Evolutionary conservation across 1,140 invertebrate species (phyloP).

Genomic region (Metaphire vulgaris): DNA sequence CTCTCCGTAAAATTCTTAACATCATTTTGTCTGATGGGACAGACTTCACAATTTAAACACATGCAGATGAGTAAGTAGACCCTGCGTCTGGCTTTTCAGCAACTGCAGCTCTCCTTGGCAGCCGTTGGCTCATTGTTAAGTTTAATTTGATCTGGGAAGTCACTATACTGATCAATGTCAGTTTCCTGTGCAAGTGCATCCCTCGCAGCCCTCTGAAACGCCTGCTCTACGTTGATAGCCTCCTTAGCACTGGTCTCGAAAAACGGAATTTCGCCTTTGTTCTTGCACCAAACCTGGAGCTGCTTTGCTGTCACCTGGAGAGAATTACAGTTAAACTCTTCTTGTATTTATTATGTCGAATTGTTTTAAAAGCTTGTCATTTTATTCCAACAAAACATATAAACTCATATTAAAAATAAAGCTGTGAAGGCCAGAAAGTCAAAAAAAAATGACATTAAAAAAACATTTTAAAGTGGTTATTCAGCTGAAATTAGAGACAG

Average conservation of each 20-base stretch:
- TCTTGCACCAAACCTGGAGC: slow-evolving; percentile 96
- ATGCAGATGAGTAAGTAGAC: neutral
- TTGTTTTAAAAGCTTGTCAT: no score
- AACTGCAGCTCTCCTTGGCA: neutral
- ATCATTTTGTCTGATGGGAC: no score
- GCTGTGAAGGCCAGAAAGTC: no score
- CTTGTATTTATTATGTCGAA: no score
- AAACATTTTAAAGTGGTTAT: no score
- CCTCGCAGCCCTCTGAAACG: slow-evolving; percentile 94
- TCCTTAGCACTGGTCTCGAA: slow-evolving; percentile 99
- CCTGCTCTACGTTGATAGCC: slow-evolving; percentile 94
- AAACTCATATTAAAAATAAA: no score
- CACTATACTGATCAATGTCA: slow-evolving; percentile 85
- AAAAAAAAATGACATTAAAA: no score
- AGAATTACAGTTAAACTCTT: no score
- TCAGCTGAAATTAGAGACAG: no score
- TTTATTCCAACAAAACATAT: no score
- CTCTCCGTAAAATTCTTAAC: neutral
- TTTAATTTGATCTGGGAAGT: slow-evolving; percentile 93
- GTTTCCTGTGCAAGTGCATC: slow-evolving; percentile 86
- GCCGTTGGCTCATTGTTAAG: slow-evolving; percentile 50
- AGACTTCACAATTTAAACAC: neutral
- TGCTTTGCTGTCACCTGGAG: slow-evolving; percentile 78
- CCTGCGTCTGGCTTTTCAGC: neutral
- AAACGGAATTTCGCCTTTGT: slow-evolving; percentile 96